These are phyloP conservation scores for Tangara arthus DNA, from an alignment of 2,797 vertebrate genomes.

Conservation along the genomic window DNA sequence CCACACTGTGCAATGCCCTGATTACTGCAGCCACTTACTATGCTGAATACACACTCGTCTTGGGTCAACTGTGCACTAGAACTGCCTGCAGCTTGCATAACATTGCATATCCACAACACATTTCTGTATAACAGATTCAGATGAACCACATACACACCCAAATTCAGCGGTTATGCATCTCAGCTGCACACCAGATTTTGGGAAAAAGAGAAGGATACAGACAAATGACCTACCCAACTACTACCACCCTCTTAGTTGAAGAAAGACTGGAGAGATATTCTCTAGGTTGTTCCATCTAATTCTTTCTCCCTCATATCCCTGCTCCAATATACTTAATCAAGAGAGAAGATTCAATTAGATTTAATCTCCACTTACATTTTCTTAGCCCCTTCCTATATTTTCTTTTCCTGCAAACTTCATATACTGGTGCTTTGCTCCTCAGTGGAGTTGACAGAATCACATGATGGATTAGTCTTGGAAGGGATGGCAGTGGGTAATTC, in stretches of 20 bases:
- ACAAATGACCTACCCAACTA: neutral
- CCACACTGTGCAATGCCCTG: neutral
- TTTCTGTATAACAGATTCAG: neutral
- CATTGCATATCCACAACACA: rapidly evolving
- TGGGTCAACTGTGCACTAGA: neutral
- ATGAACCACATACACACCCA: neutral
- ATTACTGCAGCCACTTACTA: neutral
- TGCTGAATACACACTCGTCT: neutral
- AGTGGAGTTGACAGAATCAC: neutral
- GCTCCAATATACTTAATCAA: neutral
- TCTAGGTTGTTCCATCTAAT: neutral
- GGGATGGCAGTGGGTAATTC: neutral
- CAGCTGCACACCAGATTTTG: neutral
- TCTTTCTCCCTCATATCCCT: neutral
- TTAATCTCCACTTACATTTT: neutral
- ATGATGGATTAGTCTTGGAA: neutral
- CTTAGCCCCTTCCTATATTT: neutral
- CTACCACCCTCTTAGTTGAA: neutral
- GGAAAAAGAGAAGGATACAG: neutral
- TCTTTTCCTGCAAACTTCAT: neutral
- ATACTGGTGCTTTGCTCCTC: neutral
- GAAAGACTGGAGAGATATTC: neutral
- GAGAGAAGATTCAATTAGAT: neutral
- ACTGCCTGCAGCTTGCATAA: neutral
- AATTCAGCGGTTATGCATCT: neutral